Evolutionary conservation across 2,888 invertebrate species (phyloP).

Genomic region (Hololepta plana): DNA sequence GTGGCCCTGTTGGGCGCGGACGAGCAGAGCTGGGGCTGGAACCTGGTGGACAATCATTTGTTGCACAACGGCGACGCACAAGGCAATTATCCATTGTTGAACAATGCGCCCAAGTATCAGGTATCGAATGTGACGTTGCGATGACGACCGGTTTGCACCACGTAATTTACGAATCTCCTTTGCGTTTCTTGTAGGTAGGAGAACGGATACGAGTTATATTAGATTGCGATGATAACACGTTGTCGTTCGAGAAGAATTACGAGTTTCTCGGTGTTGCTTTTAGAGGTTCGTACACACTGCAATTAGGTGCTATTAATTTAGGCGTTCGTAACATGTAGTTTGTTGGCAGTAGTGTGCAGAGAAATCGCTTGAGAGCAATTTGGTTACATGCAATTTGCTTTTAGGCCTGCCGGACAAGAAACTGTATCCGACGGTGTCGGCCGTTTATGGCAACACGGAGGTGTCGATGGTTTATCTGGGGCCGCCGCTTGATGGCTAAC

Average conservation of each 20-base stretch:
- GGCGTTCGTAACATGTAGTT: too few relatives aligned
- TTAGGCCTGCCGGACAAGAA: constrained; percentile 80
- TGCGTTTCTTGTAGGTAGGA: constrained; percentile 58
- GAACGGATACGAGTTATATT: constrained; percentile 93
- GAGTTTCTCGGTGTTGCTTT: constrained; percentile 98
- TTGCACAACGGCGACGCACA: constrained; percentile 91
- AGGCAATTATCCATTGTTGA: constrained; percentile 83
- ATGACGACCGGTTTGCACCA: too few relatives aligned
- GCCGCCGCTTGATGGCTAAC: constrained; percentile 88
- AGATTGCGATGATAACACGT: constrained; percentile 92
- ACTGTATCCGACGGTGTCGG: constrained; percentile 90
- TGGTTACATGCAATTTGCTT: constrained; percentile 13
- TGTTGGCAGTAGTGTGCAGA: too few relatives aligned
- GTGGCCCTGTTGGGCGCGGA: constrained; percentile 87
- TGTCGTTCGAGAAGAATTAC: constrained; percentile 95
- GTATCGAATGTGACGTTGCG: constrained; percentile 39
- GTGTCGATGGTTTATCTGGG: constrained; percentile 98
- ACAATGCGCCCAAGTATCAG: constrained; percentile 96
- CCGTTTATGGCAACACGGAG: constrained; percentile 98
- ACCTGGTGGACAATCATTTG: constrained; percentile 92
- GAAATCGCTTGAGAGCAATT: neutral
- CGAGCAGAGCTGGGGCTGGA: constrained; percentile 99
- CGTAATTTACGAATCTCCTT: too few relatives aligned
- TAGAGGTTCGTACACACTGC: constrained; percentile 41
- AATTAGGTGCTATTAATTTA: neutral